Evolutionary conservation across 2,113 vertebrate genomes (phyloP), one percentile per base, ranked within the genome.

Genomic region (Erythrolamprus reginae): DNA sequence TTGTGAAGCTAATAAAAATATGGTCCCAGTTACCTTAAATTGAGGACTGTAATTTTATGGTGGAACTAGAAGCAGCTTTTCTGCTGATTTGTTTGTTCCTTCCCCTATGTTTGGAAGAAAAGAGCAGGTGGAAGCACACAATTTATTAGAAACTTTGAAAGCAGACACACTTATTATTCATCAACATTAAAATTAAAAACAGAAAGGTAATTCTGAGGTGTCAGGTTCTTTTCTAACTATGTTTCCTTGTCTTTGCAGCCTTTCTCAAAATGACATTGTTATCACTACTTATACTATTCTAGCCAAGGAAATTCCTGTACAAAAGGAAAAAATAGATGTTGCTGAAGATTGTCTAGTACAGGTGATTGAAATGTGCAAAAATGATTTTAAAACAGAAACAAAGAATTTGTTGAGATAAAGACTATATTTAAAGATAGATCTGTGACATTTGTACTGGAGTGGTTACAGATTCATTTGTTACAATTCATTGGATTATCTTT

Each of bases 271-370:
- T 48, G 98, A 99, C 84, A 96, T 99, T 24, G 99, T 99, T 91
- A 97, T 99, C 94, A 99, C 99, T 89, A 99, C 99, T 2, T 99
- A 99, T 88, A 97, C 96, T 93, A 96, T 99, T 92, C 95, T 99
- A 38, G 98, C 98, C 55, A 98, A 98, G 93, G 99, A 99, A 96
- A 94, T 98, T 87, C 98, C 98, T 4, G 96, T 97, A 45, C 95
- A 94, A 83, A 99, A 99, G 94, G 97, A 98, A 52, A 97, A 98
- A 0, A 95, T 95, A 1, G 96, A 97, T 28, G 96, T 97, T 77
- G 95, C 94, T 84, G 84, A 96, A 90, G 96, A 98, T 55, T 56
- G 95, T 21, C 95, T 90, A 97, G 98, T 98, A 90, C 94, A 92
- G 85, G 92, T 70, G 21, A 70, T 1, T 77, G 77, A 50, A 52